These are phyloP conservation scores for Pseudeuparius sepicola DNA, from an alignment of 2,888 invertebrate species.

Conservation along the genomic window DNA sequence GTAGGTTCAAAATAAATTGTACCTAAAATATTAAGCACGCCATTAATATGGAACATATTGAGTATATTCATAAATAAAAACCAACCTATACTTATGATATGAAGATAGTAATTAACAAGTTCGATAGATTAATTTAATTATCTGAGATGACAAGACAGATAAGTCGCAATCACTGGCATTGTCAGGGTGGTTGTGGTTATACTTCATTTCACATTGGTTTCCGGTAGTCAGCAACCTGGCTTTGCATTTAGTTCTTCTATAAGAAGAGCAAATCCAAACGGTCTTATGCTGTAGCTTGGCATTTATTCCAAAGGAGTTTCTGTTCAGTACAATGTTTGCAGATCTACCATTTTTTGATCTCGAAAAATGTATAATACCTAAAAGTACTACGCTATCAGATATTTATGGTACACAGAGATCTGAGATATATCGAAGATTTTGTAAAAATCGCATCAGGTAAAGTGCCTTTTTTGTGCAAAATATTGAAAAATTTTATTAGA, in stretches of 20 bases:
- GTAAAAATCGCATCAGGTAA: too few relatives aligned
- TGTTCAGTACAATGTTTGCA: constrained; percentile 24
- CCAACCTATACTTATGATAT: too few relatives aligned
- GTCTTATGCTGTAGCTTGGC: constrained; percentile 22
- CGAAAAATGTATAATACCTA: constrained; percentile 20
- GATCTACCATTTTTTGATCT: constrained; percentile 23
- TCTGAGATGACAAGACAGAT: constrained; percentile 18
- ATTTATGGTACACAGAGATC: too few relatives aligned
- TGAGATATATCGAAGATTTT: too few relatives aligned
- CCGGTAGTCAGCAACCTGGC: constrained; percentile 24
- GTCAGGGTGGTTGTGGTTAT: constrained; percentile 22
- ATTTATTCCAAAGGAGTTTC: constrained; percentile 23
- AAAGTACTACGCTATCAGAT: too few relatives aligned
- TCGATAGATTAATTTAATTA: constrained; percentile 2
- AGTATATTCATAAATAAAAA: too few relatives aligned
- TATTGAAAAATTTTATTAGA: too few relatives aligned
- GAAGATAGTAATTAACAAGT: too few relatives aligned
- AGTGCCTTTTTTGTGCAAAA: too few relatives aligned
- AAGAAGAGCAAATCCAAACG: constrained; percentile 26
- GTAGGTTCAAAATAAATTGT: constrained; percentile 25
- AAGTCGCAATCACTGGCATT: constrained; percentile 20
- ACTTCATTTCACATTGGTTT: constrained; percentile 18
- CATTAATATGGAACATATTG: too few relatives aligned
- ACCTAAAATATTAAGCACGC: constrained; percentile 24
- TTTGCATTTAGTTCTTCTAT: constrained; percentile 25